Conservation (phyloP, 1,140 invertebrate genomes). For the Pantala flavescens region DNA sequence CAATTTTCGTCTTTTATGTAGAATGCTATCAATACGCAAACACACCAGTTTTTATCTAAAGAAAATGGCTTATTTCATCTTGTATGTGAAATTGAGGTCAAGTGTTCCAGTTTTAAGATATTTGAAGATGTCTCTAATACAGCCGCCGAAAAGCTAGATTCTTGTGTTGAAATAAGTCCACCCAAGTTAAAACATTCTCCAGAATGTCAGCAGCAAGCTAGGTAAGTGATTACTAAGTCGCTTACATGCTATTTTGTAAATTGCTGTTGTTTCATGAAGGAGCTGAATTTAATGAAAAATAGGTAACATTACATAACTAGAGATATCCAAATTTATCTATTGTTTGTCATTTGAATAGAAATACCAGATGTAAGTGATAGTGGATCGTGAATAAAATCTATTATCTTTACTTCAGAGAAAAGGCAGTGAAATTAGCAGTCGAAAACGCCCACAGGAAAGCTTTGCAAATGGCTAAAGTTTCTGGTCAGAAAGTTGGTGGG, state of each 20-base stretch:
- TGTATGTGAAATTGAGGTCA: background rate
- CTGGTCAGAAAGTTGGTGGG: background rate
- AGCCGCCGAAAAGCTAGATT: background rate
- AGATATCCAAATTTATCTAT: no score
- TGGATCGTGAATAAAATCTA: no score
- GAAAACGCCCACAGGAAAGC: background rate
- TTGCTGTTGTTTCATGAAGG: no score
- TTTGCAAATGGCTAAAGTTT: background rate
- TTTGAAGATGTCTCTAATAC: background rate
- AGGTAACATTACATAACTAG: no score
- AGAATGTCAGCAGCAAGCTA: background rate
- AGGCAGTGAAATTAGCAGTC: background rate
- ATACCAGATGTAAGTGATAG: no score
- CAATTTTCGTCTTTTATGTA: background rate
- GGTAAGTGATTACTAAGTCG: no score
- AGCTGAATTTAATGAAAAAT: no score
- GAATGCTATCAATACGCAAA: background rate
- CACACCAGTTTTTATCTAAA: background rate
- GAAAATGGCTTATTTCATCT: background rate
- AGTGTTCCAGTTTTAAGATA: background rate
- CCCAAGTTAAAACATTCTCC: background rate
- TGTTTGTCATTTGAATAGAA: no score
- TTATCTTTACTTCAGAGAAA: background rate
- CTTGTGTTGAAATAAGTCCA: background rate
- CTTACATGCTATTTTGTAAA: no score